Evolutionary conservation across 2,113 vertebrate species (phyloP).

Genomic region (Fulica atra): DNA sequence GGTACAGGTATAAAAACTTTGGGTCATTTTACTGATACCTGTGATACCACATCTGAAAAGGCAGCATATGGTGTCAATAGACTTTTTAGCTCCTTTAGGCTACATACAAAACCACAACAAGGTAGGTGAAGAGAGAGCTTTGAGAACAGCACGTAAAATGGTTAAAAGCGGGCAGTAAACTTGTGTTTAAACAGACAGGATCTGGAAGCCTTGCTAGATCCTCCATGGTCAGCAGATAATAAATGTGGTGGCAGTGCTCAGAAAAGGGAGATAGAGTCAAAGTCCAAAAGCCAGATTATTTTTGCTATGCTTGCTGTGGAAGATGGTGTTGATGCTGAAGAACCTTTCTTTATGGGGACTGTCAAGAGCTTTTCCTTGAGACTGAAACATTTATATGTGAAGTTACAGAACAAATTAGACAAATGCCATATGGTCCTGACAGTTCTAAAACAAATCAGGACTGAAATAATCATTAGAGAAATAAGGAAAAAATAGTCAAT

Average conservation of each 20-base stretch:
- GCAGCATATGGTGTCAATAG: background rate
- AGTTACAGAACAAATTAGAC: background rate
- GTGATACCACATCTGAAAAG: background rate
- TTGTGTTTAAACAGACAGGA: background rate
- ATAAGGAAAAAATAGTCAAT: background rate
- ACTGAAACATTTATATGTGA: background rate
- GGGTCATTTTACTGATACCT: background rate
- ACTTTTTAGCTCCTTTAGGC: background rate
- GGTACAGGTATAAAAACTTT: background rate
- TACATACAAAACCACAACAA: background rate
- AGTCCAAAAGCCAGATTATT: background rate
- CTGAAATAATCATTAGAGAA: background rate
- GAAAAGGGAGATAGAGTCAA: background rate
- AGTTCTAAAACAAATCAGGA: background rate
- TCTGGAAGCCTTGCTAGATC: background rate
- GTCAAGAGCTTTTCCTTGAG: background rate
- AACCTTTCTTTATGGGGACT: background rate
- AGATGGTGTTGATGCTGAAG: background rate
- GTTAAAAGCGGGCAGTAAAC: background rate
- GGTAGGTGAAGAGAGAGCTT: background rate
- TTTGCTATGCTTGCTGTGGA: background rate
- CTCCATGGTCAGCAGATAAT: background rate
- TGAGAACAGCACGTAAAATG: background rate
- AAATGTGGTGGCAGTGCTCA: background rate
- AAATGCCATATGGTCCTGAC: background rate